A percentile compares a stretch with the other conserved stretches of the same genome.
Evolutionary conservation across 2,888 invertebrate species (phyloP).

Genomic region (Lottia scabra): DNA sequence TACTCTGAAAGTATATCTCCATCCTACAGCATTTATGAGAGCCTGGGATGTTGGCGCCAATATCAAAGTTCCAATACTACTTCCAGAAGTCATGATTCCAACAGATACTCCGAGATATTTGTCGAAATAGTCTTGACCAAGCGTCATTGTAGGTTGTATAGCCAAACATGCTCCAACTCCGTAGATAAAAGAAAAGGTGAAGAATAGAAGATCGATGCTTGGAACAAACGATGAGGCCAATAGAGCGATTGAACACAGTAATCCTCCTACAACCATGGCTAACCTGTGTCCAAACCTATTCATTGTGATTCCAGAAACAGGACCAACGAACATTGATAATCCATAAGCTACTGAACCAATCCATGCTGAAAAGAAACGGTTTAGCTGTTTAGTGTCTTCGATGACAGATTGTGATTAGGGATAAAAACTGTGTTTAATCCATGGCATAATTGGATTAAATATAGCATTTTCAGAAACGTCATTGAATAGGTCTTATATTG

Average conservation of each 20-base stretch:
- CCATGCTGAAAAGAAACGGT: constrained; percentile 50
- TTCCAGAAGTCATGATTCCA: constrained; percentile 54
- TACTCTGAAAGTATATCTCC: constrained; percentile 48
- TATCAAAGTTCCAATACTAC: constrained; percentile 54
- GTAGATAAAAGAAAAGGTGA: constrained; percentile 53
- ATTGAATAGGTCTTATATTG: too few species aligned
- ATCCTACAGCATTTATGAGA: constrained; percentile 44
- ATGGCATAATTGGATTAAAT: too few species aligned
- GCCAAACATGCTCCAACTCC: constrained; percentile 55
- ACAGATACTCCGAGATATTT: constrained; percentile 54
- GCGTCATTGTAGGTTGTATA: constrained; percentile 57
- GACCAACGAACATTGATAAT: constrained; percentile 54
- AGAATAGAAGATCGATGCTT: constrained; percentile 40
- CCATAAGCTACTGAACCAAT: constrained; percentile 57
- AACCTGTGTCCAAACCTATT: constrained; percentile 43
- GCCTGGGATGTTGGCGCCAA: constrained; percentile 50
- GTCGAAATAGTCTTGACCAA: constrained; percentile 56
- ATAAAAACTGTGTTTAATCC: too few species aligned
- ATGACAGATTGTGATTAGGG: too few species aligned
- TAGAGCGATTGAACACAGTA: constrained; percentile 48
- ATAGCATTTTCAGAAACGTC: too few species aligned
- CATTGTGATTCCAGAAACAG: constrained; percentile 44
- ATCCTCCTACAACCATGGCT: constrained; percentile 45
- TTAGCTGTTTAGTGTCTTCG: too few species aligned
- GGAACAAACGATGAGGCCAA: constrained; percentile 48